Evolutionary conservation across 35 echinoderm and acorn worm species (phyloP).

Genomic region (Holothuria glaberrima): DNA sequence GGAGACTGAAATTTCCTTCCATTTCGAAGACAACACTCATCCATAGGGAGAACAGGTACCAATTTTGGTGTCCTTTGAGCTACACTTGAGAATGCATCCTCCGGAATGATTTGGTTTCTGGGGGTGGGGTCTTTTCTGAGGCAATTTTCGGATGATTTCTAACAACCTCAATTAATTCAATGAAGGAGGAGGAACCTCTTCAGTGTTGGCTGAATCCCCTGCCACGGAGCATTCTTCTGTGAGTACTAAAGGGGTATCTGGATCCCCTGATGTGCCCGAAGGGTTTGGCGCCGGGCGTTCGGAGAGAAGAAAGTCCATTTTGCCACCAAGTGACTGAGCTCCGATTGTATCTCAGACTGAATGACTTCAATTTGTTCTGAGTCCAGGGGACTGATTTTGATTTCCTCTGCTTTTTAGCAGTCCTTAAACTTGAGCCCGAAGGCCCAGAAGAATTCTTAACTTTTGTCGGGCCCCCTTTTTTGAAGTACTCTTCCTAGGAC

Average conservation of each 20-base stretch:
- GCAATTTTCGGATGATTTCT: background rate
- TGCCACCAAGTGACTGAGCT: background rate
- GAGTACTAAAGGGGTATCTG: background rate
- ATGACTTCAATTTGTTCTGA: conserved; percentile 1
- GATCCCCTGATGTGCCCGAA: background rate
- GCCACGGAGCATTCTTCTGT: background rate
- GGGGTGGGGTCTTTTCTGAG: background rate
- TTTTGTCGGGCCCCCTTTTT: background rate
- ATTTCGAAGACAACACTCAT: background rate
- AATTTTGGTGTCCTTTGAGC: background rate
- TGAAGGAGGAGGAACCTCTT: background rate
- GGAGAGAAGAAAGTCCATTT: background rate
- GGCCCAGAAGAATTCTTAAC: background rate
- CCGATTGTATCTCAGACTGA: background rate
- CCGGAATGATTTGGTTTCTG: background rate
- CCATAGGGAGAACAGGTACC: background rate
- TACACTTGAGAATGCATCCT: background rate
- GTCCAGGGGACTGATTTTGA: background rate
- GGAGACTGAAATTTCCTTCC: conserved; percentile 3
- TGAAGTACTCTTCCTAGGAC: background rate
- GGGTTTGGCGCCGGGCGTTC: background rate
- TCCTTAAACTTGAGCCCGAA: background rate
- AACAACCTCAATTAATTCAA: background rate
- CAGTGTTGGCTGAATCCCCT: background rate
- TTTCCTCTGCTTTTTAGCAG: background rate